phyloP scores from a whole-genome alignment of 2,888 invertebrate genomes.

The Eupeodes luniger region DNA sequence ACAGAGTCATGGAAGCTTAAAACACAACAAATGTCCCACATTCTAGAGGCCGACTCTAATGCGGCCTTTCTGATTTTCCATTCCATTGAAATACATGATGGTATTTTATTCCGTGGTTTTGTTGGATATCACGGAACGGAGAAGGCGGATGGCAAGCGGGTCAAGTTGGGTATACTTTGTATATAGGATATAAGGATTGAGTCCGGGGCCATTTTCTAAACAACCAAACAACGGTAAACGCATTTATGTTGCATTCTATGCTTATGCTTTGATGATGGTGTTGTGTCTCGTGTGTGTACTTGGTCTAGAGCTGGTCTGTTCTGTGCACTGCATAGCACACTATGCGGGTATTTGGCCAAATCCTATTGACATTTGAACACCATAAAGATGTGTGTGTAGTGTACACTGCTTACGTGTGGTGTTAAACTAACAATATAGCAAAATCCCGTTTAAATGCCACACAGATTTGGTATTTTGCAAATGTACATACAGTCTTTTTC shows the following conservation, averaged over 20 bases:
- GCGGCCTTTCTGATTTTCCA: conserved; percentile 57
- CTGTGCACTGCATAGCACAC: neutral
- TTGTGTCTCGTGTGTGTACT: neutral
- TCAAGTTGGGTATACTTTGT: neutral
- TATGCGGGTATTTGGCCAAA: conserved; percentile 56
- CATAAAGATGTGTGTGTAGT: conserved; percentile 59
- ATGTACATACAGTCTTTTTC: conserved; percentile 18
- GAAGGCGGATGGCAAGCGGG: neutral
- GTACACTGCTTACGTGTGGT: conserved; percentile 56
- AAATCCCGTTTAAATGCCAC: conserved; percentile 69
- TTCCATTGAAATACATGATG: conserved; percentile 62
- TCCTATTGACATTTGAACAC: conserved; percentile 69
- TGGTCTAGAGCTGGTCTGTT: no score
- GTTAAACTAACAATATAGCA: conserved; percentile 70
- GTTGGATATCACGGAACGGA: neutral
- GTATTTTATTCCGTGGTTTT: conserved; percentile 66
- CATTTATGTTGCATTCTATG: conserved; percentile 44
- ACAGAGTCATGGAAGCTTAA: conserved; percentile 17
- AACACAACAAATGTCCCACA: conserved; percentile 57
- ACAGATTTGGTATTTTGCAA: conserved; percentile 45
- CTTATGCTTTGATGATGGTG: neutral
- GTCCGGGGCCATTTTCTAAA: conserved; percentile 26
- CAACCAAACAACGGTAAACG: conserved; percentile 48
- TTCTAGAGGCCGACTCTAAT: conserved; percentile 52
- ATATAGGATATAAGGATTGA: neutral